These are phyloP conservation scores for Bryconaethiops microstoma DNA, from an alignment of 2,797 vertebrate species.

Conservation along the genomic window DNA sequence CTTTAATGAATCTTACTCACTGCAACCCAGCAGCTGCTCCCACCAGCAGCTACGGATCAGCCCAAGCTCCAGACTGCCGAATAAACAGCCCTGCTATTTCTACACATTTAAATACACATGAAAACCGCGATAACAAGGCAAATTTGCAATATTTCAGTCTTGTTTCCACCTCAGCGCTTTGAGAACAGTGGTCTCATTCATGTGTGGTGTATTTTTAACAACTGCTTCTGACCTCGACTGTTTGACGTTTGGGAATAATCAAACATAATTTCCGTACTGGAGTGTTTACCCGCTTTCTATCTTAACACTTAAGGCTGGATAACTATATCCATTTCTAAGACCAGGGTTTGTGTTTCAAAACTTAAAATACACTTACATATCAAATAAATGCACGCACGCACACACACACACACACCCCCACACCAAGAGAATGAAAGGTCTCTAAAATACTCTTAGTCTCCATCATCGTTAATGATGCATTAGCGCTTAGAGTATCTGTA, in stretches of 20 bases:
- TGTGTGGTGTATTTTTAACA: background rate
- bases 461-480: slow-evolving; percentile 3
- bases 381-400: background rate
- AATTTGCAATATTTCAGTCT: background rate
- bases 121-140: slow-evolving; percentile 29
- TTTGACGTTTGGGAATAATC: background rate
- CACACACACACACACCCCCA: background rate
- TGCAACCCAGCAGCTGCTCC: slow-evolving; percentile 41
- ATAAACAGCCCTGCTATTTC: slow-evolving; percentile 31
- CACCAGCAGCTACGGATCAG: background rate
- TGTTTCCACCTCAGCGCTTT: background rate
- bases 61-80: background rate
- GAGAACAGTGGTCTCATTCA: background rate
- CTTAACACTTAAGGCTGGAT: background rate
- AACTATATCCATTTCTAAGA: background rate
- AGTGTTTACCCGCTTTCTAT: background rate
- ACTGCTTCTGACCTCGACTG: background rate
- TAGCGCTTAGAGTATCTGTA: background rate
- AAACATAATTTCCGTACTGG: background rate
- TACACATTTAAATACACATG: slow-evolving; percentile 47
- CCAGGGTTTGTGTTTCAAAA: background rate
- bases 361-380: background rate
- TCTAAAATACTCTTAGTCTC: background rate
- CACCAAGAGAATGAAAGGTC: background rate
- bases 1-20: slow-evolving; percentile 38